A percentile compares a stretch with the other conserved stretches of the same genome.
phyloP scores from a whole-genome alignment of 2,113 vertebrate species.

The Propithecus coquereli region DNA sequence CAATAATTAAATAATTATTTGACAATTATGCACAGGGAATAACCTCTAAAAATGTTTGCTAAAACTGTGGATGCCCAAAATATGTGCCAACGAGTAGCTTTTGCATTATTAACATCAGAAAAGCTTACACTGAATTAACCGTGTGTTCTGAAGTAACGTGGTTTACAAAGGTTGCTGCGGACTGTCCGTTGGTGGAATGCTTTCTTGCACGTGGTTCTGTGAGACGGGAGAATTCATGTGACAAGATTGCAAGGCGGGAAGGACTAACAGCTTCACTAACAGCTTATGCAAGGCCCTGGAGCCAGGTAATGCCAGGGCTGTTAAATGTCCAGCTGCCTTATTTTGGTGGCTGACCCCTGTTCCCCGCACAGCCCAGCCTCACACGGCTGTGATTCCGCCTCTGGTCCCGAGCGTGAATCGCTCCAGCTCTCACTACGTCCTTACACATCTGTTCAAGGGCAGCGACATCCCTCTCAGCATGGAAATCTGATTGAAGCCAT shows the following conservation, averaged over 20 bases:
- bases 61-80: not conserved
- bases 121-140: rapidly evolving
- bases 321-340: too few relatives aligned
- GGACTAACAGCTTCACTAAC: rapidly evolving
- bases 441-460: not conserved
- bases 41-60: not conserved
- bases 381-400: not conserved
- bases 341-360: not conserved
- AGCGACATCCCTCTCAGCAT: not conserved
- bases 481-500: not conserved
- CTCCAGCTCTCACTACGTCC: rapidly evolving
- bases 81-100: not conserved
- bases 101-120: rapidly evolving
- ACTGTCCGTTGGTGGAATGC: not conserved
- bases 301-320: rapidly evolving
- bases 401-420: not conserved
- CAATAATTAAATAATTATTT: not conserved
- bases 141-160: not conserved
- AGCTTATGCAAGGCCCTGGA: not conserved
- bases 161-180: too few relatives aligned
- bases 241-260: rapidly evolving
- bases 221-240: rapidly evolving
- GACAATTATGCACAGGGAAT: not conserved
- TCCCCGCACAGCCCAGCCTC: not conserved
- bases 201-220: rapidly evolving